A percentile compares a stretch with the other conserved stretches of the same genome.
These are phyloP conservation scores for Mercenaria mercenaria DNA, from an alignment of 1,140 invertebrate genomes.

Conservation along the genomic window DNA sequence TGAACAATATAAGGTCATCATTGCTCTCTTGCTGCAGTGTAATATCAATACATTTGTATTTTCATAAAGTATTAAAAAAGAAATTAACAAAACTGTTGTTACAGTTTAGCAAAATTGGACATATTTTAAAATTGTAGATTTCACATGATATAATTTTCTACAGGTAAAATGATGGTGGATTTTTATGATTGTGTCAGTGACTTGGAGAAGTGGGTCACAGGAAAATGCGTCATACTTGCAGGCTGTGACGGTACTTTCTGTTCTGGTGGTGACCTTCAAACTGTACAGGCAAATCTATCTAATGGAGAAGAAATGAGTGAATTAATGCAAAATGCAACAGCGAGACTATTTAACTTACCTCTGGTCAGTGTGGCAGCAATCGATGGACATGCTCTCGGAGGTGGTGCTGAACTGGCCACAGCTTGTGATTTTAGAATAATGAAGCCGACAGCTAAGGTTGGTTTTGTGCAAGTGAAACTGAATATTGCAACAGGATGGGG, in stretches of 20 bases:
- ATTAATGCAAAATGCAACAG: constrained; percentile 87
- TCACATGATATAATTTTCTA: no score
- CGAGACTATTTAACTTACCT: constrained; percentile 86
- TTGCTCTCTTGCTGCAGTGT: no score
- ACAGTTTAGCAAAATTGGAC: no score
- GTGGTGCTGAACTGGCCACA: constrained; percentile 88
- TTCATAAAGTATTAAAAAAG: no score
- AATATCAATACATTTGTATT: no score
- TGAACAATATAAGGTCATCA: no score
- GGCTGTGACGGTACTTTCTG: constrained; percentile 88
- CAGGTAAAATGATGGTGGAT: constrained; percentile 89
- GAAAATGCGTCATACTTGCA: constrained; percentile 88
- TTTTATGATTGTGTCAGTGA: constrained; percentile 86
- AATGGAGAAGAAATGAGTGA: constrained; percentile 86
- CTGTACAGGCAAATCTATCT: constrained; percentile 81
- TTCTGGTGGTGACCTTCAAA: constrained; percentile 88
- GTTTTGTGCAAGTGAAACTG: constrained; percentile 89
- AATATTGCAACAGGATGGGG: constrained; percentile 89
- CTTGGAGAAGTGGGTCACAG: constrained; percentile 86
- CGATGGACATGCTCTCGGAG: constrained; percentile 88
- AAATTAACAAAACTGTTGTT: no score
- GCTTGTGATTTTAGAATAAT: constrained; percentile 88
- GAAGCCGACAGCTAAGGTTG: constrained; percentile 85
- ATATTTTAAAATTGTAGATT: no score
- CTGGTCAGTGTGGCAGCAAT: constrained; percentile 87